These are phyloP conservation scores for Pseudopleuronectes americanus DNA, from an alignment of 2,797 vertebrate genomes.

Conservation along the genomic window DNA sequence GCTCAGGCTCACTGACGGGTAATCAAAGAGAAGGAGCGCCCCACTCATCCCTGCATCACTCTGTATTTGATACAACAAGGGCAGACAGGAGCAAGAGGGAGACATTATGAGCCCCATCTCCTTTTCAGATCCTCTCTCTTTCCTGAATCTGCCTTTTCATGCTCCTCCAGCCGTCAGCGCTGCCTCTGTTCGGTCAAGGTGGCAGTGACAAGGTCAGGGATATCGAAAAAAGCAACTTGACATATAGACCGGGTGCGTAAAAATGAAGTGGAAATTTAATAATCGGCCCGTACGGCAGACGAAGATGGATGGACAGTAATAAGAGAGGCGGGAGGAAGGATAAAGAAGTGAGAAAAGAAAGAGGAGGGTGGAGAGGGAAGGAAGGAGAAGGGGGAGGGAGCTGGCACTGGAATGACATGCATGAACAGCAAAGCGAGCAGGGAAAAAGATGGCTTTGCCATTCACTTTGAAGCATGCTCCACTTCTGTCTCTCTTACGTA, in stretches of 20 bases:
- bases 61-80: slow-evolving; percentile 65
- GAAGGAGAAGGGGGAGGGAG: slow-evolving; percentile 39
- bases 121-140: slow-evolving; percentile 33
- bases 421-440: slow-evolving; percentile 78
- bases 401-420: slow-evolving; percentile 77
- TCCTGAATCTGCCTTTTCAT: slow-evolving; percentile 31
- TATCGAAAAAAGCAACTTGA: slow-evolving; percentile 6
- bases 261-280: slow-evolving; percentile 16
- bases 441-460: slow-evolving; percentile 81
- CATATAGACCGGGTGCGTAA: slow-evolving; percentile 1
- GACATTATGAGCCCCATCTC: slow-evolving; percentile 57
- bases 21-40: slow-evolving; percentile 68
- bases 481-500: slow-evolving; percentile 82
- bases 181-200: slow-evolving; percentile 32
- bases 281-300: slow-evolving; percentile 16
- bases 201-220: slow-evolving; percentile 29
- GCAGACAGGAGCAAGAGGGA: slow-evolving; percentile 57
- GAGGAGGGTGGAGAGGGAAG: slow-evolving; percentile 44
- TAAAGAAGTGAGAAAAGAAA: slow-evolving; percentile 44
- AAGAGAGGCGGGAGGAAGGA: slow-evolving; percentile 19
- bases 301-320: slow-evolving; percentile 40
- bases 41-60: slow-evolving; percentile 61
- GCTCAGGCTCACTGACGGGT: slow-evolving; percentile 66
- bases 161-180: slow-evolving; percentile 19
- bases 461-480: slow-evolving; percentile 84